phyloP scores from a whole-genome alignment of 1,140 invertebrate genomes.

The Diorhabda elongata region DNA sequence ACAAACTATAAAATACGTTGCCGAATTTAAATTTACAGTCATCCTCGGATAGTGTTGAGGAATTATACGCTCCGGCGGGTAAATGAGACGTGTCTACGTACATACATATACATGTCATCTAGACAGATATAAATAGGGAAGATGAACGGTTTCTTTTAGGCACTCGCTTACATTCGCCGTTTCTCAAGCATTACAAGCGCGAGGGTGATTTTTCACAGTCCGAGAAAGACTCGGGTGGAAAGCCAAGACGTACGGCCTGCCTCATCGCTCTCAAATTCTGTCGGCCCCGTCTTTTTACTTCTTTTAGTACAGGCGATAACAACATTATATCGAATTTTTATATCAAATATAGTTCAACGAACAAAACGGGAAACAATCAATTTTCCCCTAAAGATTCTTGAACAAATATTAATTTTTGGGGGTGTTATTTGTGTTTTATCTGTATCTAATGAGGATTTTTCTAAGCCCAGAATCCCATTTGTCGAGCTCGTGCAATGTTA shows the following conservation, averaged over 20 bases:
- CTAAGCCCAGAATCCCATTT: no score
- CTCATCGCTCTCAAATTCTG: slow-evolving; percentile 41
- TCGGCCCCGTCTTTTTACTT: slow-evolving; percentile 39
- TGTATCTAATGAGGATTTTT: no score
- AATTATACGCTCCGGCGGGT: slow-evolving; percentile 36
- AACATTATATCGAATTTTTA: no score
- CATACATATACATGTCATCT: slow-evolving; percentile 43
- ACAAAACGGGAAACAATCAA: no score
- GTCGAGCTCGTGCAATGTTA: no score
- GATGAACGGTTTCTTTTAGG: slow-evolving; percentile 43
- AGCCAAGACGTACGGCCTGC: slow-evolving; percentile 41
- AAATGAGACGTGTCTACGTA: slow-evolving; percentile 43
- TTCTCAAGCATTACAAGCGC: slow-evolving; percentile 36
- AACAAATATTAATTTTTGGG: no score
- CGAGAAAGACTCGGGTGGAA: slow-evolving; percentile 26
- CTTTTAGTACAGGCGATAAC: no score
- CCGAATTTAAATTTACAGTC: slow-evolving; percentile 42
- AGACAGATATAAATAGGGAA: slow-evolving; percentile 41
- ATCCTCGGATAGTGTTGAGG: slow-evolving; percentile 40
- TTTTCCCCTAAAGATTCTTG: no score
- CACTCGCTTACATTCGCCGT: slow-evolving; percentile 34
- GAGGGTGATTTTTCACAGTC: slow-evolving; percentile 40
- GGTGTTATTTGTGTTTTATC: no score
- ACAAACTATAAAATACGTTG: slow-evolving; percentile 30
- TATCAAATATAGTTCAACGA: no score